Conservation (phyloP, 2,797 vertebrate genomes). For the Sarcoramphus papa region DNA sequence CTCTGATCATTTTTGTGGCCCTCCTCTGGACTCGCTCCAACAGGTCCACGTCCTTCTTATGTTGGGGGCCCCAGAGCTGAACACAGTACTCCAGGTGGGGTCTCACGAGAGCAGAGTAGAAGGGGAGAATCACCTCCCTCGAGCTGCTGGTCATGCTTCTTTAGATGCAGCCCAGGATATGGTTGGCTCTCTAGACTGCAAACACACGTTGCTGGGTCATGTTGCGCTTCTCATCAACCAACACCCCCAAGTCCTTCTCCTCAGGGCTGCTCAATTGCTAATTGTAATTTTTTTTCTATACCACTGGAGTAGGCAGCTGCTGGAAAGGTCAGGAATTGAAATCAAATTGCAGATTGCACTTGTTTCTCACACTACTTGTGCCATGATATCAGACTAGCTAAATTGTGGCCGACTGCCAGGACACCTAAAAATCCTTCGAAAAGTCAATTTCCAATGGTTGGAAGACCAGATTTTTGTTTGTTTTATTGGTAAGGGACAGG, state of each 20-base stretch:
- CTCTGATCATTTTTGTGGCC: too few species aligned
- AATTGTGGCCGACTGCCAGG: not conserved
- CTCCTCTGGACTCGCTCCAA: too few species aligned
- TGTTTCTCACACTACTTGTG: not conserved
- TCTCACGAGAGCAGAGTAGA: too few species aligned
- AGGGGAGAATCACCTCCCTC: too few species aligned
- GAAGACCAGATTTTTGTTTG: not conserved
- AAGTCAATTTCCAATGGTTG: not conserved
- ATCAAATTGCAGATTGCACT: not conserved
- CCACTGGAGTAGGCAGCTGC: rapidly evolving
- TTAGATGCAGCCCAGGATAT: too few species aligned
- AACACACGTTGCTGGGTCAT: too few species aligned
- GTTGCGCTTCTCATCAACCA: too few species aligned
- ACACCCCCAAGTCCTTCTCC: not conserved
- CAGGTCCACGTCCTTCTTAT: too few species aligned
- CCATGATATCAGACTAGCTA: not conserved
- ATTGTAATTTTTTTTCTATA: not conserved
- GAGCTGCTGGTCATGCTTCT: too few species aligned
- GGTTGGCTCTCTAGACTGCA: too few species aligned
- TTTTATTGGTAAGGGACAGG: not conserved
- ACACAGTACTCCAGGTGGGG: too few species aligned
- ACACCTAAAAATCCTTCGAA: not conserved
- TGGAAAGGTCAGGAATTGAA: not conserved
- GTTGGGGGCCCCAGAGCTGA: too few species aligned
- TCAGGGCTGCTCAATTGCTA: not conserved